Evolutionary conservation across 1,140 invertebrate species (phyloP).

Genomic region (Saxidomus purpurata): DNA sequence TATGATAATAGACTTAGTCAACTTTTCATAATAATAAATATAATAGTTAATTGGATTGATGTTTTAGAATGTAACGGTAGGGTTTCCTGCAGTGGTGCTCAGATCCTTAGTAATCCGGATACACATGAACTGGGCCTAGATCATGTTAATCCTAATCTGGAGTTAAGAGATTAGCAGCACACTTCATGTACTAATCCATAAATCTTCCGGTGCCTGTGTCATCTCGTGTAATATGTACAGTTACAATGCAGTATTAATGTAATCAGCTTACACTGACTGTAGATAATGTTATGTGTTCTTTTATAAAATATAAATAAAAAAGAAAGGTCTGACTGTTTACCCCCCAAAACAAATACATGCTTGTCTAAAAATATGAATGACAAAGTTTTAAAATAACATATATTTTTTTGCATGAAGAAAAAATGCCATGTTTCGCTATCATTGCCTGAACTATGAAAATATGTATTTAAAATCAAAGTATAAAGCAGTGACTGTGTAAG

Average conservation of each 20-base stretch:
- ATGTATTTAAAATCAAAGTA: too few relatives aligned
- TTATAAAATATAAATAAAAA: background rate
- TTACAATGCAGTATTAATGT: slow-evolving; percentile 14
- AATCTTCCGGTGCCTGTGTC: slow-evolving; percentile 26
- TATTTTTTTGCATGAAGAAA: too few relatives aligned
- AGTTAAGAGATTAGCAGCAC: slow-evolving; percentile 23
- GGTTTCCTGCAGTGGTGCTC: too few relatives aligned
- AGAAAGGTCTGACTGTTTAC: background rate
- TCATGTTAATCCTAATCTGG: slow-evolving; percentile 30
- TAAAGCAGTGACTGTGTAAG: too few relatives aligned
- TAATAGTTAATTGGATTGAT: too few relatives aligned
- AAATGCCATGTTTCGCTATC: too few relatives aligned
- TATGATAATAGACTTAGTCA: too few relatives aligned
- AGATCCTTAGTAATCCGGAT: background rate
- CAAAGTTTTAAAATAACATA: too few relatives aligned
- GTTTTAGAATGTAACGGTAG: too few relatives aligned
- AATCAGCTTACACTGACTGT: slow-evolving; percentile 11
- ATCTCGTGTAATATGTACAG: slow-evolving; percentile 32
- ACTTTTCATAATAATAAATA: too few relatives aligned
- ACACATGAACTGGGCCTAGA: background rate
- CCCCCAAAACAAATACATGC: background rate
- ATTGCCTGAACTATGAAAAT: too few relatives aligned
- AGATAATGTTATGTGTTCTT: background rate
- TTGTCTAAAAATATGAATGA: background rate
- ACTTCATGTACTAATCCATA: slow-evolving; percentile 34